Evolutionary conservation across 2,888 invertebrate species (phyloP), one percentile per base, ranked within the genome.

Genomic region (Limnephilus auricula): DNA sequence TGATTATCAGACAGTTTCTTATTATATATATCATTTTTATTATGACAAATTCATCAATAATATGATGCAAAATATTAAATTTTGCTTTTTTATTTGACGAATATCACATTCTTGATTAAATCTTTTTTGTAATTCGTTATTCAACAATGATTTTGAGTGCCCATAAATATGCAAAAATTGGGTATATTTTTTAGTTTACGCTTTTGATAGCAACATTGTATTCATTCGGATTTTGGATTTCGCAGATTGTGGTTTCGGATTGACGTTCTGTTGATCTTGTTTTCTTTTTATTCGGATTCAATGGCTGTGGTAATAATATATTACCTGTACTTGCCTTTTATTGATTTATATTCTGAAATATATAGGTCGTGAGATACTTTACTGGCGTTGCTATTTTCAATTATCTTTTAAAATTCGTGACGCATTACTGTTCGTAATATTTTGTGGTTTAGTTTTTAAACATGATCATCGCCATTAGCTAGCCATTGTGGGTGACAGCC

Each of bases 401-500:
- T 90, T 32, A 78, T 79, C 78, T 32, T 82, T 32, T 88, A 37
- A 88, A 78, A 82, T 90, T 88, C 31, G 84, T 84, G 83, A 87
- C 87, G 87, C 87, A 65, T 87, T 87, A 87, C 78, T 40, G 37
- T 37, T 40, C 79, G 40, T 89, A 89, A 79, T 89, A 89, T 79
- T 65, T 79, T 79, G 87, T 79, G 82, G 79, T 89, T 89, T 79
- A 82, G 79, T 87, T 85, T 32, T 50, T 87, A 45, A 91, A 91
- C 91, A 34, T 79, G 92, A 91, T 92, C 89, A 92, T 92, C 92
- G 92, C 92, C 92, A 92, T 92, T 92, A 92, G 89, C 91, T 92
- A 92, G 89, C 91, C 92, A 92, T 92, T 92, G 92, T 90, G 92
- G 92, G 92, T 91, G 92, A 92, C 90, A 92, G 90, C 92, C 90